phyloP scores from a whole-genome alignment of 1,140 invertebrate genomes.

The Lepidotrigona ventralis region DNA sequence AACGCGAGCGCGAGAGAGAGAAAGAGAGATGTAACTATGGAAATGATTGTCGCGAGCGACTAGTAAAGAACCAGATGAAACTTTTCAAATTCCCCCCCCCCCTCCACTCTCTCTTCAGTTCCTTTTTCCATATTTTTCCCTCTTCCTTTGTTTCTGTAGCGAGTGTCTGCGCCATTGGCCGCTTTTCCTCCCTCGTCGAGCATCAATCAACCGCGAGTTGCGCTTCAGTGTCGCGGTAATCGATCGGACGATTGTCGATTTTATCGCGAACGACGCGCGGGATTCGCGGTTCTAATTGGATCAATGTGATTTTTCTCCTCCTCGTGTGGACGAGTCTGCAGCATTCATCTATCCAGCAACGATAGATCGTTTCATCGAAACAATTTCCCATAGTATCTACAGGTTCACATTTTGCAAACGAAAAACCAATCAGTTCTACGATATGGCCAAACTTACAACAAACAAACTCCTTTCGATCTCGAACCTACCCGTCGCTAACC shows the following conservation, averaged over 20 bases:
- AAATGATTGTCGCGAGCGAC: conserved; percentile 54
- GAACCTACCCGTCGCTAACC: neutral
- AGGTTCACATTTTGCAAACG: neutral
- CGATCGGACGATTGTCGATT: neutral
- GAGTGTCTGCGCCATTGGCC: neutral
- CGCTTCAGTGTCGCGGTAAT: neutral
- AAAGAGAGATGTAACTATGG: conserved; percentile 39
- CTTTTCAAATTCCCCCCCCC: conserved; percentile 37
- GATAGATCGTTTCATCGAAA: neutral
- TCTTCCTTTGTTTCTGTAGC: neutral
- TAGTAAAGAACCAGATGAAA: conserved; percentile 44
- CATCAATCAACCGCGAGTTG: neutral
- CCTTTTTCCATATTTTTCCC: neutral
- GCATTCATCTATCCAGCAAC: neutral
- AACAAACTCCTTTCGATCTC: neutral
- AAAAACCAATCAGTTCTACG: neutral
- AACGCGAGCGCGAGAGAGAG: conserved; percentile 17
- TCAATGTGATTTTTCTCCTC: neutral
- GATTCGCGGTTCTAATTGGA: neutral
- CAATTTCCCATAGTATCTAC: neutral
- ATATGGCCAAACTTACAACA: neutral
- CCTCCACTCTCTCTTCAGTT: no score
- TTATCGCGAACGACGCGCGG: neutral
- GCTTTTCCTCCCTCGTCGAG: neutral
- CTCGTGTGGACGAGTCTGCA: neutral